These are phyloP conservation scores for Nephotettix cincticeps DNA, from an alignment of 1,140 invertebrate species.

Conservation along the genomic window DNA sequence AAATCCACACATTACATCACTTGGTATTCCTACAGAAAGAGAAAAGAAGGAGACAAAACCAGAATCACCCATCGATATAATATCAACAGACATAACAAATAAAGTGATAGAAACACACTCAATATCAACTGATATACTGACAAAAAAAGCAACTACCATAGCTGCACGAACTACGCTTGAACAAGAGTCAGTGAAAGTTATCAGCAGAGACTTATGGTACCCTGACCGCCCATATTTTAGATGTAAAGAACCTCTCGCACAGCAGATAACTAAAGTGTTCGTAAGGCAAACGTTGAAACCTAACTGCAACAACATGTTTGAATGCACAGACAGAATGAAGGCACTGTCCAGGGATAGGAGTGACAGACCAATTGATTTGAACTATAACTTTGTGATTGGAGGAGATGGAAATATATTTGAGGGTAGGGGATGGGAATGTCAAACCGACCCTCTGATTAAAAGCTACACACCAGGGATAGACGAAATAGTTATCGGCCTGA, in stretches of 20 bases:
- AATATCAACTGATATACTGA: background rate
- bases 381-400: slow-evolving; percentile 23
- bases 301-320: background rate
- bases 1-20: no score
- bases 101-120: no score
- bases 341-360: background rate
- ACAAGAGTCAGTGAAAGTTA: background rate
- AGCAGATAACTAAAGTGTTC: background rate
- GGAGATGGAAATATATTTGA: slow-evolving; percentile 7
- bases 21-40: no score
- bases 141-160: background rate
- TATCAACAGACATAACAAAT: no score
- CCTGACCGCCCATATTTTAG: background rate
- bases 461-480: background rate
- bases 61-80: no score
- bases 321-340: background rate
- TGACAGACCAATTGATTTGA: background rate
- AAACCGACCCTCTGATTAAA: background rate
- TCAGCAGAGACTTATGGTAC: background rate
- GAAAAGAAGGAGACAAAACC: no score
- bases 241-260: background rate
- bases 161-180: no score
- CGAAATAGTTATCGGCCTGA: background rate
- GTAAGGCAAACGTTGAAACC: background rate
- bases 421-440: background rate